Conservation (phyloP, 2,797 vertebrate genomes). For the Rhinella marina region DNA sequence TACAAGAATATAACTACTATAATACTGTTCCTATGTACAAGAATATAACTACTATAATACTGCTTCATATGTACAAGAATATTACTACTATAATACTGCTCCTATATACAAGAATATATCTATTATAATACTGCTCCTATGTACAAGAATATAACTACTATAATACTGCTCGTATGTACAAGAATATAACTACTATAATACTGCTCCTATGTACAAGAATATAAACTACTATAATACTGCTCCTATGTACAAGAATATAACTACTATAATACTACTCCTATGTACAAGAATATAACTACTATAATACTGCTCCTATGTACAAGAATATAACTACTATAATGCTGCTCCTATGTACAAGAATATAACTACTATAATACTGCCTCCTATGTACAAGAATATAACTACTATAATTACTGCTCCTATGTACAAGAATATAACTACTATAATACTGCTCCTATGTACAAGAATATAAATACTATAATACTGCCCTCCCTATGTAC, state of each 20-base stretch:
- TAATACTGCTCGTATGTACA: not conserved
- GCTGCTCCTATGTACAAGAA: too few relatives aligned
- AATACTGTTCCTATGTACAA: not conserved
- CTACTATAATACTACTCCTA: not conserved
- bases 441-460: conserved; percentile 8
- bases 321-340: too few relatives aligned
- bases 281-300: too few relatives aligned
- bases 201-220: not conserved
- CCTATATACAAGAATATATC: not conserved
- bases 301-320: too few relatives aligned
- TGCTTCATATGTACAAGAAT: not conserved
- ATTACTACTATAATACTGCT: conserved; percentile 7
- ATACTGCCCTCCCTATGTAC: too few relatives aligned
- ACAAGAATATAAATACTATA: conserved; percentile 13
- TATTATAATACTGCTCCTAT: not conserved
- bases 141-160: conserved; percentile 11
- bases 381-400: conserved; percentile 5
- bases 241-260: not conserved
- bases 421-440: conserved; percentile 22
- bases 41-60: conserved; percentile 10
- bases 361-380: conserved; percentile 5
- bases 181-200: not conserved
- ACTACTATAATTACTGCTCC: not conserved
- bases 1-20: not conserved
- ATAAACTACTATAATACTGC: too few relatives aligned